These are phyloP conservation scores for Galaxea fascicularis DNA, from an alignment of 92 coral and sea anemone species.

Conservation along the genomic window DNA sequence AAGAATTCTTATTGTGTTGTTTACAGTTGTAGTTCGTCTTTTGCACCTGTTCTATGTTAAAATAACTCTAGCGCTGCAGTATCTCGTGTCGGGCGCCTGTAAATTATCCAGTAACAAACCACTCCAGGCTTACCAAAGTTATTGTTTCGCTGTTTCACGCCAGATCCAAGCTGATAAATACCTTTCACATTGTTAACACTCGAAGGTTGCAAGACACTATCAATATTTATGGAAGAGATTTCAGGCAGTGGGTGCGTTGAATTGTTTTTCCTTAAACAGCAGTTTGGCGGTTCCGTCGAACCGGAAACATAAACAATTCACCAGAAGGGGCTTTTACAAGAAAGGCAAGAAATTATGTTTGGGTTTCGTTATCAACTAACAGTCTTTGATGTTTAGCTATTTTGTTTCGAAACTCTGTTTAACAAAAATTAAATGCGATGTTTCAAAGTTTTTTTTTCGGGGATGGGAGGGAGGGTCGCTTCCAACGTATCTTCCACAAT, in stretches of 20 bases:
- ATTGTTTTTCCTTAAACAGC: neutral
- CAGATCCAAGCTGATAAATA: neutral
- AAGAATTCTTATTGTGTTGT: neutral
- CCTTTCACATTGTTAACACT: neutral
- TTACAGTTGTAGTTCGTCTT: constrained; percentile 12
- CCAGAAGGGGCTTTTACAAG: neutral
- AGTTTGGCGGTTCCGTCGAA: neutral
- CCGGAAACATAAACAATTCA: constrained; percentile 2
- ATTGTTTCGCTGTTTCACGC: neutral
- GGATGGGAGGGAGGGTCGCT: too few relatives aligned
- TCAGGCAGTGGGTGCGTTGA: neutral
- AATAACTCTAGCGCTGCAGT: neutral
- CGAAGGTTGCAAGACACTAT: neutral
- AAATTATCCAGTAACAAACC: neutral
- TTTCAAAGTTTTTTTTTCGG: too few relatives aligned
- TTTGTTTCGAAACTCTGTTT: too few relatives aligned
- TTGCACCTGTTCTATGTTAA: neutral
- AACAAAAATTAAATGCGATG: too few relatives aligned
- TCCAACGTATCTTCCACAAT: too few relatives aligned
- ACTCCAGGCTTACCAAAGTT: neutral
- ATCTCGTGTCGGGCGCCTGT: too few relatives aligned
- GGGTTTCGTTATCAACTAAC: too few relatives aligned
- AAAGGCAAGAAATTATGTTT: neutral
- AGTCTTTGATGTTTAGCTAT: too few relatives aligned
- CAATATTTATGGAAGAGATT: constrained; percentile 7